These are phyloP conservation scores for Catostylus mosaicus DNA, from an alignment of 30 jellyfish, hydroid and myxozoan genomes.

Conservation along the genomic window DNA sequence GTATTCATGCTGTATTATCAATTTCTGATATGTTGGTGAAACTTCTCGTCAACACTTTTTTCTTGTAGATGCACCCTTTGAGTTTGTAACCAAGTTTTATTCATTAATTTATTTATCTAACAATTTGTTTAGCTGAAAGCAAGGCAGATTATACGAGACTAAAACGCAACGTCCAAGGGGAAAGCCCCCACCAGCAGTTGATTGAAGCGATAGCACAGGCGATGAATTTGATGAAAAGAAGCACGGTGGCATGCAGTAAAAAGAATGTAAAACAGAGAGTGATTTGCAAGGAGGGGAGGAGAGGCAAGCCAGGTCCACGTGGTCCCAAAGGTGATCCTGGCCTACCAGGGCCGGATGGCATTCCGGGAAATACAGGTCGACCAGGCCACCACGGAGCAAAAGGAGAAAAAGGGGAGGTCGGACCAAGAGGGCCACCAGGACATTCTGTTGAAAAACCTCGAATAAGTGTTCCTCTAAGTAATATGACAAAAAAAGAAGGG, in stretches of 20 bases:
- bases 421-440: conserved; percentile 58
- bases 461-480: background rate
- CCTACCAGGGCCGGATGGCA: background rate
- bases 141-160: background rate
- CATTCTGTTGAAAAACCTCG: conserved; percentile 21
- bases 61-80: too few species aligned
- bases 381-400: background rate
- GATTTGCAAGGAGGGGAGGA: background rate
- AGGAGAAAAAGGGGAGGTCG: conserved; percentile 36
- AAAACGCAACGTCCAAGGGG: background rate
- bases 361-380: background rate
- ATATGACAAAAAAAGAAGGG: conserved; percentile 7
- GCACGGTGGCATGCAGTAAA: background rate
- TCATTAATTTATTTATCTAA: too few species aligned
- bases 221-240: background rate
- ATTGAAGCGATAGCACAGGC: background rate
- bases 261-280: background rate
- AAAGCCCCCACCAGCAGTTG: background rate
- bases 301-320: background rate
- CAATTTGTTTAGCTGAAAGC: background rate
- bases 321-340: background rate
- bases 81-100: too few species aligned
- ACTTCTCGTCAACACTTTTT: too few species aligned
- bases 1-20: background rate
- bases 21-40: too few species aligned